Evolutionary conservation across 1,140 invertebrate species (phyloP).

Genomic region (Drosophila kurseongensis): DNA sequence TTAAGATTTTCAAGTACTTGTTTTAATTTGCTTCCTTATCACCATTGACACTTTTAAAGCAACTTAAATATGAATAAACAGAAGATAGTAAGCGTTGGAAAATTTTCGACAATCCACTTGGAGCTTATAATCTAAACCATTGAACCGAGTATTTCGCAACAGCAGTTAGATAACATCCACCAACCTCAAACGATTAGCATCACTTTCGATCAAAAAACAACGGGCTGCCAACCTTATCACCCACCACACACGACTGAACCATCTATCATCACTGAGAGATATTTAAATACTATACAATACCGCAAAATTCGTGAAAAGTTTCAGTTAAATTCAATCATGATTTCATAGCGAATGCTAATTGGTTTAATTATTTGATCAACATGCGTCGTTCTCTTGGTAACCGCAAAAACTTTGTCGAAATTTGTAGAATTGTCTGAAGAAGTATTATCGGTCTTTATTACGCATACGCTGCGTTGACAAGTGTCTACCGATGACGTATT

Average conservation of each 20-base stretch:
- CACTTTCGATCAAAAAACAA: constrained; percentile 2
- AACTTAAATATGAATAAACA: background rate
- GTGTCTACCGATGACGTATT: constrained; percentile 39
- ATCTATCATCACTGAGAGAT: constrained; percentile 18
- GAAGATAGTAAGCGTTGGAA: constrained; percentile 16
- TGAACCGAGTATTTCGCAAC: constrained; percentile 21
- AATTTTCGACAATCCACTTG: constrained; percentile 17
- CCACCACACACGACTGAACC: constrained; percentile 39
- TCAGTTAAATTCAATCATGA: constrained; percentile 15
- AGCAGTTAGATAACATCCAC: constrained; percentile 15
- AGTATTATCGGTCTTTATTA: constrained; percentile 33
- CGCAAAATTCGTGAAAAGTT: constrained; percentile 5
- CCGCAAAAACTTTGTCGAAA: constrained; percentile 1
- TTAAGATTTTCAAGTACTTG: constrained; percentile 6
- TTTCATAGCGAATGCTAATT: constrained; percentile 61
- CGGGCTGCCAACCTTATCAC: constrained; percentile 9
- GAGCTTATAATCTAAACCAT: constrained; percentile 15
- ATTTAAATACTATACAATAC: constrained; percentile 45
- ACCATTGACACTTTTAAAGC: background rate
- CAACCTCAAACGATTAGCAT: constrained; percentile 12
- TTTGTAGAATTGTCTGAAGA: constrained; percentile 22
- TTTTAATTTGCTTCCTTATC: constrained; percentile 16
- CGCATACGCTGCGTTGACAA: constrained; percentile 47
- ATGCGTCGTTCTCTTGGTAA: constrained; percentile 32
- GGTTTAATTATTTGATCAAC: constrained; percentile 50